A percentile compares a stretch with the other conserved stretches of the same genome.
Conservation (phyloP, 2,797 vertebrate species). For the Knipowitschia caucasica region DNA sequence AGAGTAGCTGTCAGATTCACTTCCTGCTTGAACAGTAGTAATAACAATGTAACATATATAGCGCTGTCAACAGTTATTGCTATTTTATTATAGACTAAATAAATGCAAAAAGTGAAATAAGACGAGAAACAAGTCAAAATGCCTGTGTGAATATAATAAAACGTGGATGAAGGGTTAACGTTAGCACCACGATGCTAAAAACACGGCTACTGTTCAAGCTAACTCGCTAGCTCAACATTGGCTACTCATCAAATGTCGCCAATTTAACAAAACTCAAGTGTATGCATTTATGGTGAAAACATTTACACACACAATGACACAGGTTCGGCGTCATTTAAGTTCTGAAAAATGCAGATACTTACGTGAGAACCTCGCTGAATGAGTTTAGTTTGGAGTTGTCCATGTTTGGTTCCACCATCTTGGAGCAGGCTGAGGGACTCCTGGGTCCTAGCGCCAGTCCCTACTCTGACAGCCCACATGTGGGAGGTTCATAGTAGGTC, state of each 20-base stretch:
- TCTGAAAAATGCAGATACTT: rapidly evolving
- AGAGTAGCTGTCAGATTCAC: too few relatives aligned
- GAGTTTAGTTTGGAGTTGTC: slow-evolving; percentile 7
- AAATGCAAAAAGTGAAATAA: too few relatives aligned
- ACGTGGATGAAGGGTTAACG: too few relatives aligned
- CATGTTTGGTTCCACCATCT: slow-evolving; percentile 69
- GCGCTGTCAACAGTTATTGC: too few relatives aligned
- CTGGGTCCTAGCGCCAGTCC: slow-evolving; percentile 58
- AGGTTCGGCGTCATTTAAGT: rapidly evolving
- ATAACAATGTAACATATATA: too few relatives aligned
- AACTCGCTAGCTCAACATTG: not conserved
- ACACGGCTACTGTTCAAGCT: not conserved
- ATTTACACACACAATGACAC: rapidly evolving
- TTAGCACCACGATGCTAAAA: not conserved
- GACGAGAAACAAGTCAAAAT: not conserved
- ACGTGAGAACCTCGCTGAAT: slow-evolving; percentile 64
- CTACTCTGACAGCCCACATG: too few relatives aligned
- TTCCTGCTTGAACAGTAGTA: too few relatives aligned
- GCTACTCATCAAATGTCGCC: not conserved
- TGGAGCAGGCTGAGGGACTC: not conserved
- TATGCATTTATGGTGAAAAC: rapidly evolving
- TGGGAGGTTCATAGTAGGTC: too few relatives aligned
- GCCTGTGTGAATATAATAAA: not conserved
- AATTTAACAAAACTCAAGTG: not conserved
- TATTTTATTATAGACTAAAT: too few relatives aligned